Evolutionary conservation across 2,113 vertebrate genomes (phyloP), one percentile per base, ranked within the genome.

Genomic region (Rhegmatorhina hoffmannsi): DNA sequence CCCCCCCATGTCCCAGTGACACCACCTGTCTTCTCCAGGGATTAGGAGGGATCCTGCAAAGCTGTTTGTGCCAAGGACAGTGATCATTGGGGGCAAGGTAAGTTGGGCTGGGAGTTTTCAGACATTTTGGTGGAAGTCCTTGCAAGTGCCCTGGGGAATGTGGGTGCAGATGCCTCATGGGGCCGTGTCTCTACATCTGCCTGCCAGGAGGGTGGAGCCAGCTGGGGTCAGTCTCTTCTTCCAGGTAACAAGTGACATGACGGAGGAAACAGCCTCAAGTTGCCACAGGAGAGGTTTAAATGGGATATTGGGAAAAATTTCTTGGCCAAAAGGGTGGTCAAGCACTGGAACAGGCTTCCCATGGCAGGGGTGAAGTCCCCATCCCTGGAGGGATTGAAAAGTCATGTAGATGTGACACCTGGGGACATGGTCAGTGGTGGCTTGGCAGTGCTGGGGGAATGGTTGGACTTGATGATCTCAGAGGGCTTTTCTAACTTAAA

Each of bases 71-170:
- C 98, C 99, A 1, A 98, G 99, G 83, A 99, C 99, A 0, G 98
- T 99, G 90, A 99, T 99, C 87, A 99, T 99, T 8, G 99, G 99
- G 31, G 99, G 99, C 91, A 99, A 99, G 98, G 99, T 99, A 88
- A 96, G 95, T 40, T 46, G 34, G 18, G 25, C n/a, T 7, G 6
- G n/a, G 34, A n/a, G 20, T 49, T 80, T 1, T 1, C 1, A 7
- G 66, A 4, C 1, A 2, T 47, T 55, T 36, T 40, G 63, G 34
- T 74, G n/a, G 20, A 47, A 44, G 19, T 11, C 31, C 15, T 49
- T 44, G 55, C 44, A 74, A 6, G 49, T 6, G 16, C 31, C 28
- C 50, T 13, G 12, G 36, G 44, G n/a, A 17, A 24, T 40, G 21
- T 67, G 50, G 60, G 40, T 34, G 55, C 14, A 33, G 70, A 2